phyloP scores from a whole-genome alignment of 92 coral and sea anemone genomes.

The Meandrina meandrites region DNA sequence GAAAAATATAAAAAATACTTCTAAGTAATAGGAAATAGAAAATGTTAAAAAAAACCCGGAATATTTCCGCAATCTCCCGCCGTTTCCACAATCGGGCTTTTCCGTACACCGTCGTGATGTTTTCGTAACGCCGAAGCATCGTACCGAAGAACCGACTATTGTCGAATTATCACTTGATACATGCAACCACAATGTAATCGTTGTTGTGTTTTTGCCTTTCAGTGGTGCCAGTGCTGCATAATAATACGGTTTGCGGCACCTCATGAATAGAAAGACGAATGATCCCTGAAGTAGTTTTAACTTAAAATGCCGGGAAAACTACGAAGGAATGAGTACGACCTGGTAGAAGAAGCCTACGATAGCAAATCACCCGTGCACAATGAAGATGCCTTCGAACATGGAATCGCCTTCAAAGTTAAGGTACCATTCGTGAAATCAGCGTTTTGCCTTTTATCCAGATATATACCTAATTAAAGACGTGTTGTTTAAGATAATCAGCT shows the following conservation, averaged over 20 bases:
- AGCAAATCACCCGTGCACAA: constrained; percentile 89
- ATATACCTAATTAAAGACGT: neutral
- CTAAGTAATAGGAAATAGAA: too few species aligned
- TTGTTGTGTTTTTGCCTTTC: constrained; percentile 12
- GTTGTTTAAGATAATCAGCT: neutral
- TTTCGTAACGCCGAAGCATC: constrained; percentile 8
- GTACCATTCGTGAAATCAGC: constrained; percentile 37
- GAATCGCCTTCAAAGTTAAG: constrained; percentile 92
- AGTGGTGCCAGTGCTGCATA: constrained; percentile 8
- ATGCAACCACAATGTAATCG: constrained; percentile 10
- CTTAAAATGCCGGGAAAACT: constrained; percentile 84
- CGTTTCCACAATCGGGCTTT: neutral
- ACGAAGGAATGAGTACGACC: constrained; percentile 78
- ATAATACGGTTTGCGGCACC: constrained; percentile 9
- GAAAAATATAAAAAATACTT: too few species aligned
- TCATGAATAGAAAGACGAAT: neutral
- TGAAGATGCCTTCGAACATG: constrained; percentile 95
- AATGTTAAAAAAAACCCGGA: too few species aligned
- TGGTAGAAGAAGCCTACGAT: constrained; percentile 91
- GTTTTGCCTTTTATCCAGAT: neutral
- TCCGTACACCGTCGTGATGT: neutral
- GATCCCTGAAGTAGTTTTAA: neutral
- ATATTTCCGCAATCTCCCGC: neutral
- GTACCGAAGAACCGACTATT: neutral
- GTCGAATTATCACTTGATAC: constrained; percentile 4